phyloP scores from a whole-genome alignment of 1,140 invertebrate species.

The Dryas iulia region DNA sequence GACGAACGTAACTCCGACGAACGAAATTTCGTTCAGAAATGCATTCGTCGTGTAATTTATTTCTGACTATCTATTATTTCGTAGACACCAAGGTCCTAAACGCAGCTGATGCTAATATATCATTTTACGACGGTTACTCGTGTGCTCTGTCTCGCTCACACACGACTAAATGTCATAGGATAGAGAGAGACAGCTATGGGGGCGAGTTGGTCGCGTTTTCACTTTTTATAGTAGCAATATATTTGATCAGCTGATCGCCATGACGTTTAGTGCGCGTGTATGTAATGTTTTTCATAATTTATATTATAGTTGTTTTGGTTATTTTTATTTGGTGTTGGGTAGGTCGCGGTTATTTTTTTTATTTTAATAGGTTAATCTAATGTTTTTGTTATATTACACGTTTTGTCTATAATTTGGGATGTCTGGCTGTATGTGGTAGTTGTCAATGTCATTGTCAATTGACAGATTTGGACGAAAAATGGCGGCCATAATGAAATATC shows the following conservation, averaged over 20 bases:
- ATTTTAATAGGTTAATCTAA: constrained; percentile 41
- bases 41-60: constrained; percentile 77
- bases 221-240: constrained; percentile 80
- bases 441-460: not conserved
- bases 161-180: constrained; percentile 9
- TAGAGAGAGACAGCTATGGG: constrained; percentile 53
- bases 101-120: constrained; percentile 80
- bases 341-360: constrained; percentile 76
- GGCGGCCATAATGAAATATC: no score
- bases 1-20: constrained; percentile 75
- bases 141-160: constrained; percentile 46
- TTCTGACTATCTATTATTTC: constrained; percentile 80
- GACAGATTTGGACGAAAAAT: no score
- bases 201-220: constrained; percentile 75
- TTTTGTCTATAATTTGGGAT: no score
- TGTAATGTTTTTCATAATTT: constrained; percentile 78
- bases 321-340: constrained; percentile 65
- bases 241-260: constrained; percentile 79
- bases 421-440: not conserved
- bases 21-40: constrained; percentile 78
- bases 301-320: constrained; percentile 66
- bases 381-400: no score
- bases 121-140: constrained; percentile 59
- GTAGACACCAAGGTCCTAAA: constrained; percentile 79
- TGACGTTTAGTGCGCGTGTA: constrained; percentile 74